Percentiles rank a stretch among this genome's conserved stretches.
Conservation (phyloP, 2,888 invertebrate species). For the Nomada flava region DNA sequence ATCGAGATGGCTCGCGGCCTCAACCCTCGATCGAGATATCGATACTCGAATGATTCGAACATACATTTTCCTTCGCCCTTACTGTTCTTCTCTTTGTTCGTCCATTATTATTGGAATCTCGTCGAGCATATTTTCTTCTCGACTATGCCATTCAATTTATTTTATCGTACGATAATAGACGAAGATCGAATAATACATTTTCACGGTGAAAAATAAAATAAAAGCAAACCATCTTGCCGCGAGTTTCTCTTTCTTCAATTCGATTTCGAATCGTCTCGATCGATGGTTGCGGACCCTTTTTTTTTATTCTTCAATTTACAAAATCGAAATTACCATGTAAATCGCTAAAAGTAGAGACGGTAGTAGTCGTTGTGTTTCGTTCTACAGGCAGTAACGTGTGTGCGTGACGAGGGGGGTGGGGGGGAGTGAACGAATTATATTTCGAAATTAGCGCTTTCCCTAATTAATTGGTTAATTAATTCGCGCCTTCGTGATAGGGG, state of each 20-base stretch:
- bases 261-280: background rate
- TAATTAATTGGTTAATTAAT: background rate
- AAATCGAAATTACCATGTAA: constrained; percentile 72
- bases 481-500: background rate
- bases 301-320: constrained; percentile 52
- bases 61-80: too few relatives aligned
- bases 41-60: background rate
- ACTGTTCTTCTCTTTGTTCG: too few relatives aligned
- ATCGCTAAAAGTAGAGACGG: constrained; percentile 77
- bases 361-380: constrained; percentile 80
- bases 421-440: constrained; percentile 14
- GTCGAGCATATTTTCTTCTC: too few relatives aligned
- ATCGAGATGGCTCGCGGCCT: constrained; percentile 52
- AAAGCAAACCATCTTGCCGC: background rate
- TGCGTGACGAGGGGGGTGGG: constrained; percentile 29
- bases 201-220: too few relatives aligned
- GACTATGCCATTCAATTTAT: too few relatives aligned
- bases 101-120: too few relatives aligned
- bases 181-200: too few relatives aligned
- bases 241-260: background rate
- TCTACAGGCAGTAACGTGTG: constrained; percentile 67
- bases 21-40: constrained; percentile 25
- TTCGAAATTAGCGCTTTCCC: constrained; percentile 5
- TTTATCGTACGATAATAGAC: too few relatives aligned
- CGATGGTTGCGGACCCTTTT: background rate